phyloP scores from a whole-genome alignment of 2,888 invertebrate genomes.

The Perizoma flavofasciatum region DNA sequence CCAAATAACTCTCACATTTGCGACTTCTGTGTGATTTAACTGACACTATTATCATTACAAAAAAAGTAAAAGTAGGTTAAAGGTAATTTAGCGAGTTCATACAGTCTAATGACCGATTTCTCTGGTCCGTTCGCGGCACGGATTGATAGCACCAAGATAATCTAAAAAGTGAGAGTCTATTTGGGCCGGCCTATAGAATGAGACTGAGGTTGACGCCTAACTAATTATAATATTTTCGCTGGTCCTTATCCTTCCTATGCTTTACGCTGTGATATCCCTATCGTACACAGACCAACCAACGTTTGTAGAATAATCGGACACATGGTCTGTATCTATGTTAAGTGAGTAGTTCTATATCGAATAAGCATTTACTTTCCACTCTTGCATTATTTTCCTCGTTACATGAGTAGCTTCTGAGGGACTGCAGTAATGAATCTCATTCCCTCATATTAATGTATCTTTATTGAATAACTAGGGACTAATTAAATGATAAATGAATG shows the following conservation, averaged over 20 bases:
- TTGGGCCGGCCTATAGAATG: conserved; percentile 15
- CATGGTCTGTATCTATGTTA: conserved; percentile 63
- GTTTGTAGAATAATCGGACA: conserved; percentile 64
- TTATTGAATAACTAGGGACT: conserved; percentile 67
- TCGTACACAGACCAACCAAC: conserved; percentile 70
- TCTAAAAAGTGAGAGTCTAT: conserved; percentile 7
- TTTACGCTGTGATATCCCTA: conserved; percentile 51
- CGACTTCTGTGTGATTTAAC: not conserved
- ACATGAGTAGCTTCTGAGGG: conserved; percentile 51
- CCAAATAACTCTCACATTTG: conserved; percentile 8
- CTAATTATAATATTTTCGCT: not conserved
- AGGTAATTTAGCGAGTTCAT: no score
- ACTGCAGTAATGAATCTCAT: conserved; percentile 48
- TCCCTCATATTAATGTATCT: conserved; percentile 54
- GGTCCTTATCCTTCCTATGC: conserved; percentile 28
- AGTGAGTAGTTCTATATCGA: conserved; percentile 54
- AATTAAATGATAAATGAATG: conserved; percentile 66
- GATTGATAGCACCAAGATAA: no score
- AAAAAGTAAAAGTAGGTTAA: no score
- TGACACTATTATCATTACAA: no score
- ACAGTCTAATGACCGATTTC: no score
- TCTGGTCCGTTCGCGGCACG: no score
- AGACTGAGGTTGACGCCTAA: conserved; percentile 14
- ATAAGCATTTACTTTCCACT: conserved; percentile 58
- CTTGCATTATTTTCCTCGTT: conserved; percentile 62